Evolutionary conservation across 2,888 invertebrate species (phyloP), one percentile per base, ranked within the genome.

Genomic region (Zygaena filipendulae): DNA sequence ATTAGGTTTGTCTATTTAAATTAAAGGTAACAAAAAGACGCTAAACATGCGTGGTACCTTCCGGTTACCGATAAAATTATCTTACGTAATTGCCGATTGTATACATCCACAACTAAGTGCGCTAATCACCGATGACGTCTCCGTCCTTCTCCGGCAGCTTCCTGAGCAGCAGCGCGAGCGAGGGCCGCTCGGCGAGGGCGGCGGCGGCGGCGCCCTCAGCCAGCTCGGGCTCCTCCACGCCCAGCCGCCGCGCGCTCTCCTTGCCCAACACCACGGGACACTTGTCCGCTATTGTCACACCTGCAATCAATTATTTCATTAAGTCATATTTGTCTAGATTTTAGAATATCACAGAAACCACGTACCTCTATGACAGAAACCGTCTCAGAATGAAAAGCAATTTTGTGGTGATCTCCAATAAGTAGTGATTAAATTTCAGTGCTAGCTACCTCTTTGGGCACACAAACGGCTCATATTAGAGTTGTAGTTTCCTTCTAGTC

Each of bases 271-370:
- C 59, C 8, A 74, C 40, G 0, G 77, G 79, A 14, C 71, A 72
- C 36, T 79, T 79, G 47, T 77, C 79, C 7, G 77, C 74, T 24
- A 79, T 43, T n/a, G 63, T 30, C 1, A 77, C 49, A 7, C 77
- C 77, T 79, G 49, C 2, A 47, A 33, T 7, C 10, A 4, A 25
- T 6, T 13, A 22, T 3, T 10, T n/a, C n/a, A n/a, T n/a, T n/a
- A n/a, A n/a, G n/a, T n/a, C n/a, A 5, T 9, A 25, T 2, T 2
- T 5, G n/a, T 20, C 10, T n/a, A 5, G 4, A 20, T 7, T 5
- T 12, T 10, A 12, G n/a, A 2, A 23, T 23, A 3, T 23, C 4
- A 12, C n/a, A 4, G 13, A 5, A 9, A 9, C 3, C 7, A 25
- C 18, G 16, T 18, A 18, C 8, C 16, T 16, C 4, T 4, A 13